Evolutionary conservation across 2,797 vertebrate genomes (phyloP).

Genomic region (Trachurus trachurus): DNA sequence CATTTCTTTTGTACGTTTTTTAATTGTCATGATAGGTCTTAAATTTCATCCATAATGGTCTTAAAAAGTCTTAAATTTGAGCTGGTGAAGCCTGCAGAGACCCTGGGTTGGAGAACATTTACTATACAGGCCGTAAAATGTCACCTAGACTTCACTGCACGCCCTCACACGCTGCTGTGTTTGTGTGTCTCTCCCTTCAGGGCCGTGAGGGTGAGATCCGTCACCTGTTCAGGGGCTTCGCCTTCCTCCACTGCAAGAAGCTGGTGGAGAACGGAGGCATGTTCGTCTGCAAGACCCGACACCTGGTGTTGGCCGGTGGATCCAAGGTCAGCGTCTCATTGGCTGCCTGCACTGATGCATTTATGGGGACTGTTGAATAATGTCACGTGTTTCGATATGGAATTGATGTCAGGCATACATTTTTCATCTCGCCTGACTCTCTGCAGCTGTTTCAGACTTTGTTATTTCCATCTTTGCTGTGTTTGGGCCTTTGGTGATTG

Average conservation of each 20-base stretch:
- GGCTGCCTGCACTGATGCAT: neutral
- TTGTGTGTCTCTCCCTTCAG: slow-evolving; percentile 68
- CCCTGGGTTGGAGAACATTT: too few species aligned
- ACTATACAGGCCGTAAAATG: too few species aligned
- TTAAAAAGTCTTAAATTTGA: too few species aligned
- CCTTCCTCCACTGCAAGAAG: slow-evolving; percentile 98
- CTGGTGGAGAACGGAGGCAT: slow-evolving; percentile 98
- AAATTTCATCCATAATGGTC: too few species aligned
- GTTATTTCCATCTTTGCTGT: too few species aligned
- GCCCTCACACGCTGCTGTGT: neutral
- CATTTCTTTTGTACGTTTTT: too few species aligned
- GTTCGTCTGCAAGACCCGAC: slow-evolving; percentile 96
- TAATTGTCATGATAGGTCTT: too few species aligned
- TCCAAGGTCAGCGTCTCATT: slow-evolving; percentile 88
- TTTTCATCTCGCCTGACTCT: too few species aligned
- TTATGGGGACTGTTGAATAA: neutral
- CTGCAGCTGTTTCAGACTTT: too few species aligned
- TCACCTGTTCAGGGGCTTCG: slow-evolving; percentile 92
- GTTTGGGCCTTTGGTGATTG: too few species aligned
- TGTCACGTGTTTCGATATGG: neutral
- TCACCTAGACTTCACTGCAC: too few species aligned
- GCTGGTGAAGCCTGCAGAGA: too few species aligned
- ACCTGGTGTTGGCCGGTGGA: slow-evolving; percentile 93
- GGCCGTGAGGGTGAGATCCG: slow-evolving; percentile 95
- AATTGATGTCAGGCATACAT: neutral